These are phyloP conservation scores for Alca torda DNA, from an alignment of 2,797 vertebrate species.

Conservation along the genomic window DNA sequence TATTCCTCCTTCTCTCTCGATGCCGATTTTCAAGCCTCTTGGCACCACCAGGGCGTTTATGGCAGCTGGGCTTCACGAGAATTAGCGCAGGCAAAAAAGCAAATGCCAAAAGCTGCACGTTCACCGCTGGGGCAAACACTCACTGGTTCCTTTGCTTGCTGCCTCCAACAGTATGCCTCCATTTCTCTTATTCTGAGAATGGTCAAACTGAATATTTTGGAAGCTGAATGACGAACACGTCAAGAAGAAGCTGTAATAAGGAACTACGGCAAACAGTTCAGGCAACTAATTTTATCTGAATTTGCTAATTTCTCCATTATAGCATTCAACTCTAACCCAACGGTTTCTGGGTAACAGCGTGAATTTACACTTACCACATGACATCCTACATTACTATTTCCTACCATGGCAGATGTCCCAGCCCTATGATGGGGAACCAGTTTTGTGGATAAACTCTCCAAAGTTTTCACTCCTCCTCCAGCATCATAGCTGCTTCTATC, in stretches of 20 bases:
- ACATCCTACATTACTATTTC: not conserved
- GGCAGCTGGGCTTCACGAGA: not conserved
- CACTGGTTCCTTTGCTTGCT: not conserved
- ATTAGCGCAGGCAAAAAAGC: not conserved
- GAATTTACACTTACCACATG: not conserved
- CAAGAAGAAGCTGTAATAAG: not conserved
- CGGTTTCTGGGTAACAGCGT: not conserved
- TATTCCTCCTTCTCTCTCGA: not conserved
- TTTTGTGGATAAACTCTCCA: not conserved
- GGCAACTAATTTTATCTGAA: not conserved
- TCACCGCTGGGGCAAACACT: not conserved
- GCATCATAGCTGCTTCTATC: not conserved
- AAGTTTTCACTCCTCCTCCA: not conserved
- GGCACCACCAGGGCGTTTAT: constrained; percentile 22
- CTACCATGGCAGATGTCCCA: not conserved
- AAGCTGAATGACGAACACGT: not conserved
- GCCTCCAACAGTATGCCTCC: not conserved
- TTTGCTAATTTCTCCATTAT: not conserved
- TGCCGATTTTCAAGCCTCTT: constrained; percentile 1
- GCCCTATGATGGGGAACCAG: not conserved
- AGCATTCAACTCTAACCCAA: not conserved
- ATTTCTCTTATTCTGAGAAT: not conserved
- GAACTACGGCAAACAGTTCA: not conserved
- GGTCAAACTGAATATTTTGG: not conserved
- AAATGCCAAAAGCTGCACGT: not conserved